Evolutionary conservation across 2,113 vertebrate species (phyloP).

Genomic region (Pteropus alecto): DNA sequence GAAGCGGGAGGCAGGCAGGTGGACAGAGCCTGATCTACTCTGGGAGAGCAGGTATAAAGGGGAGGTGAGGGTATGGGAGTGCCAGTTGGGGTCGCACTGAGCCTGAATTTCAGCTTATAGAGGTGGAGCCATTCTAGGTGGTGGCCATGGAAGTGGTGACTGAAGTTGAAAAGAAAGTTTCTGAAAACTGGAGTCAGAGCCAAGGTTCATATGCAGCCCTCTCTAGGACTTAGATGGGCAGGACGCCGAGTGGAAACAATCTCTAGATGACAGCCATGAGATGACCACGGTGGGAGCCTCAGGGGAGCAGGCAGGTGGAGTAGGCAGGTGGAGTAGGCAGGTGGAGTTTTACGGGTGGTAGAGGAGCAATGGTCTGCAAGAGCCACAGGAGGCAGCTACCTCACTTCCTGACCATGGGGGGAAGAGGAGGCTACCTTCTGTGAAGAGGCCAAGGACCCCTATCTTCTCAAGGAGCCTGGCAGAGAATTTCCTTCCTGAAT

Average conservation of each 20-base stretch:
- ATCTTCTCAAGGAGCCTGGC: background rate
- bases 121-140: background rate
- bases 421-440: background rate
- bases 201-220: rapidly evolving
- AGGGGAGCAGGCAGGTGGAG: background rate
- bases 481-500: background rate
- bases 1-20: background rate
- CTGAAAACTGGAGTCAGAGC: background rate
- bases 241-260: background rate
- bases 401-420: background rate
- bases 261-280: background rate
- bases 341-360: background rate
- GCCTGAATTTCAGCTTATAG: background rate
- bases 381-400: background rate
- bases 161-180: background rate
- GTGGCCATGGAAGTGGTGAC: background rate
- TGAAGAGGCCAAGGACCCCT: background rate
- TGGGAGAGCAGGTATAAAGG: background rate
- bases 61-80: too few species aligned
- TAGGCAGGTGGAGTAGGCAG: too few species aligned
- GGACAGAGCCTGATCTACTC: background rate
- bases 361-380: background rate
- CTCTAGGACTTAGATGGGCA: background rate
- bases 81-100: background rate
- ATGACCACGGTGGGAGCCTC: background rate